Evolutionary conservation across 2,113 vertebrate genomes (phyloP).

Genomic region (Brachypodius melanocephalos): DNA sequence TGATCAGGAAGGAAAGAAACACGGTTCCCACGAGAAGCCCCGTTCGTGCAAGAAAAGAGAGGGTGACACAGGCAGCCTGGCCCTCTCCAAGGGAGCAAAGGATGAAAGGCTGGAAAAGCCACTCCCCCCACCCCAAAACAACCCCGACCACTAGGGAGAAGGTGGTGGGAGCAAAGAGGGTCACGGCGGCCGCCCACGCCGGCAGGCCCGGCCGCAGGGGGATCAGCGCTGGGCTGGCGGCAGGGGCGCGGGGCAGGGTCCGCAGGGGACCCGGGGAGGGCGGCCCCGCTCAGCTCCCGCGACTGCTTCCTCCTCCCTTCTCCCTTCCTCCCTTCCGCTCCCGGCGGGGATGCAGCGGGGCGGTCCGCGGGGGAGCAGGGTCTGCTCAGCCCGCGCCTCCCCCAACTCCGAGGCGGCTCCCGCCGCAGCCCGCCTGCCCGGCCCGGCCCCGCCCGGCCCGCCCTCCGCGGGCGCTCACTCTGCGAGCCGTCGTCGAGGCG

Average conservation of each 20-base stretch:
- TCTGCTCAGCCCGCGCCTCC: neutral
- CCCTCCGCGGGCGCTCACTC: conserved; percentile 76
- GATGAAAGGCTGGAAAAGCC: neutral
- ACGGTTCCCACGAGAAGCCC: neutral
- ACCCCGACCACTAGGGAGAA: too few species aligned
- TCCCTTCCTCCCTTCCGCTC: too few species aligned
- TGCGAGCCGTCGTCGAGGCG: conserved; percentile 96
- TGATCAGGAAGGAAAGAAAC: neutral
- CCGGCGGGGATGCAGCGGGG: neutral
- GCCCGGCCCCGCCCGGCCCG: neutral
- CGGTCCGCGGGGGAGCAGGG: neutral
- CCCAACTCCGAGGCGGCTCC: neutral
- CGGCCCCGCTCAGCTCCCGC: neutral
- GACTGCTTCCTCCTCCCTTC: neutral
- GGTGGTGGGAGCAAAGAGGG: neutral
- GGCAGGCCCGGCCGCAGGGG: neutral
- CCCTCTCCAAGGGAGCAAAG: fast-evolving
- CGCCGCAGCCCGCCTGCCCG: neutral
- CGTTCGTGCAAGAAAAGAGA: neutral
- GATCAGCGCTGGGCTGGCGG: neutral
- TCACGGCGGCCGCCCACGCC: neutral
- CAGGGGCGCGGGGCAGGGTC: neutral
- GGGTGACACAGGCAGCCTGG: neutral
- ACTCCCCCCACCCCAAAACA: neutral
- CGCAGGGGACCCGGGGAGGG: neutral